These are phyloP conservation scores for Protonibea diacanthus DNA, from an alignment of 2,797 vertebrate genomes.

Conservation along the genomic window DNA sequence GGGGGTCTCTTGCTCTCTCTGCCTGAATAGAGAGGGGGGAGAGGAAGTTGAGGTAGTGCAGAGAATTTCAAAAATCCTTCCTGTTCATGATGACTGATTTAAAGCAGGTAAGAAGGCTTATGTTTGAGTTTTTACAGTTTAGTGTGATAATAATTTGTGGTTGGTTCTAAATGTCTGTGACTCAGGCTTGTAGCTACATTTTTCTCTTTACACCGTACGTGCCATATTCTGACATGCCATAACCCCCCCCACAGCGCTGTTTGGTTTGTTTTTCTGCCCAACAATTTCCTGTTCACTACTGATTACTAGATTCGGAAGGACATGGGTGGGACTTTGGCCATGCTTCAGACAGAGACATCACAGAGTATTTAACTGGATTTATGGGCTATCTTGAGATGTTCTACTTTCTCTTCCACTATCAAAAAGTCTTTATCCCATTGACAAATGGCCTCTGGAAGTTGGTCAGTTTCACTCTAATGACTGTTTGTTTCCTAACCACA, in stretches of 20 bases:
- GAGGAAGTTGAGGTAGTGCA: slow-evolving; percentile 21
- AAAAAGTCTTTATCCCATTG: slow-evolving; percentile 12
- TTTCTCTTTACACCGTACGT: neutral
- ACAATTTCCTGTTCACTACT: slow-evolving; percentile 60
- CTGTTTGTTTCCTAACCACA: neutral
- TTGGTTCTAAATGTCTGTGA: neutral
- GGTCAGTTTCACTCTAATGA: neutral
- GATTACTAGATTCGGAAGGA: slow-evolving; percentile 28
- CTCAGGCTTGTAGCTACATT: neutral
- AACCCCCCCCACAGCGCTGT: slow-evolving; percentile 4
- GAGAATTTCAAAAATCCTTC: slow-evolving; percentile 20
- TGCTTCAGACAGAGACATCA: slow-evolving; percentile 36
- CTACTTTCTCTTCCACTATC: neutral
- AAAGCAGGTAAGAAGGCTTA: slow-evolving; percentile 40
- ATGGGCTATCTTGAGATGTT: neutral
- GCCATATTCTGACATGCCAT: neutral
- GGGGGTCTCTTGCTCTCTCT: slow-evolving; percentile 25
- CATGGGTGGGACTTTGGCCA: slow-evolving; percentile 33
- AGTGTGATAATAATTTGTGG: neutral
- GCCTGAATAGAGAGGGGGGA: slow-evolving; percentile 26
- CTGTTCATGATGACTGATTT: slow-evolving; percentile 28
- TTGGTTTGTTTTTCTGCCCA: slow-evolving; percentile 34
- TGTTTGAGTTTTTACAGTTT: neutral
- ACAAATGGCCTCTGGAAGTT: slow-evolving; percentile 2
- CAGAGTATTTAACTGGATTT: slow-evolving; percentile 12